Base-by-base conservation (phyloP, 2,113 vertebrate genomes). In the Ptilonorhynchus violaceus region DNA sequence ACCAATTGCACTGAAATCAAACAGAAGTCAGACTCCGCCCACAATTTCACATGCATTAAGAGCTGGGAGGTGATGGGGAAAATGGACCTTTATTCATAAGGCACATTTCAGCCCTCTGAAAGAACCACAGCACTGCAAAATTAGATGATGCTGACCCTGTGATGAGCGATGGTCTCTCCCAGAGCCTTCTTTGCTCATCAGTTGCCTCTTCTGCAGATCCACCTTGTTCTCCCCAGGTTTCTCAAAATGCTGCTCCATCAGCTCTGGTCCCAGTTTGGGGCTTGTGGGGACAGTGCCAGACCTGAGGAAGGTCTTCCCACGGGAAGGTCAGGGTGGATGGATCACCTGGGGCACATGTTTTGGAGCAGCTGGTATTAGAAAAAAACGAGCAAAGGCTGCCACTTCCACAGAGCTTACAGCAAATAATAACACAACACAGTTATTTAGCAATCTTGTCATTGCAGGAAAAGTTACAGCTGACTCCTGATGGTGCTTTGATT, bases 401-500 rank as follows among this genome's bases (percentile, higher is more conserved):
- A 73, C 25, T 85, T 85, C 62, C 35, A 55, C 22, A 70, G 35
- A 75, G 68, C 47, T 84, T 67, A 78, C 21, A 53, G 42, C 30
- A 81, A 75, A 27, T 42, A 87, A 63, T 44, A 88, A 70, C 22
- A 58, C 35, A 91, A 35, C 4, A 35, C 67, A 66, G 67, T 78
- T 81, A 84, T 67, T 95, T 30, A 90, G 82, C 0, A 4, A 83
- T 64, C 41, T 42, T 69, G 67, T 84, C 47, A 17, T 27, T 47
- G 35, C 86, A 86, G 59, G 62, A 76, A 63, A 74, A 93, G 77
- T 64, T 93, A 82, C 60, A 89, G 66, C 84, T 62, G 73, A 97
- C 87, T 41, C 89, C 74, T 77, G 78, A 56, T 12, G 69, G 80
- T 66, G 86, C 92, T 97, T 80, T 93, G 82, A 94, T 93, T 93